Base-by-base conservation (phyloP, 1,140 invertebrate genomes). In the Leptoteleia sp. region DNA sequence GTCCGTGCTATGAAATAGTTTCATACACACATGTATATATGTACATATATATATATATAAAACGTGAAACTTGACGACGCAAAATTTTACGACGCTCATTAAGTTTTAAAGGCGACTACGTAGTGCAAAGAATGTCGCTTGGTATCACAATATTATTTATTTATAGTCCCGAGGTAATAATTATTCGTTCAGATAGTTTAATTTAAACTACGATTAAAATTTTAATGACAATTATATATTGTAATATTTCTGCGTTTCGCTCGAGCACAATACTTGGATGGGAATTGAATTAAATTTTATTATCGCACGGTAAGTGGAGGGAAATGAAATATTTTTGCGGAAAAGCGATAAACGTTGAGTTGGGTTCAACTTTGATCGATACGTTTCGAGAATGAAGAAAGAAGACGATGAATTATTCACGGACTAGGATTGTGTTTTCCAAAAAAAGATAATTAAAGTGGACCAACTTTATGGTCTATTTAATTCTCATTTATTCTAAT, bases 51-150 rank as follows among this genome's bases (percentile, higher is more conserved):
- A 73, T 59, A 50, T 40, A 50, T 40, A 38, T 38, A 38, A 31
- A 43, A 43, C 50, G 45, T 35, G 35, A 17, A 42, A 68, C 50
- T 62, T 61, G 54, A 62, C 65, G 57, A 52, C 42, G 76, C 35
- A 73, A 37, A 61, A 61, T 79, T 77, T 71, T 71, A 65, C 52
- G 61, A 70, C 47, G 59, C 70, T 67, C 80, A 76, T 81, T 81
- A 81, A 68, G 62, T 61, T 79, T 75, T 79, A 67, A 79, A 75
- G 38, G 42, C 61, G 55, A 55, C 43, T 76, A 50, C 40, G 17
- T 38, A 61, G 43, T 43, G 57, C 61, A 76, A 79, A 72, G 71
- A 71, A 81, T 45, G 61, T 64, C 25, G 22, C 64, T 47, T 33
- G 6, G 17, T 33, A 40, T 42, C 54, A 17, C 12, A n/a, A 54